Evolutionary conservation across 64 coral and sea anemone genomes (phyloP).

Genomic region (Stichodactyla helianthus): DNA sequence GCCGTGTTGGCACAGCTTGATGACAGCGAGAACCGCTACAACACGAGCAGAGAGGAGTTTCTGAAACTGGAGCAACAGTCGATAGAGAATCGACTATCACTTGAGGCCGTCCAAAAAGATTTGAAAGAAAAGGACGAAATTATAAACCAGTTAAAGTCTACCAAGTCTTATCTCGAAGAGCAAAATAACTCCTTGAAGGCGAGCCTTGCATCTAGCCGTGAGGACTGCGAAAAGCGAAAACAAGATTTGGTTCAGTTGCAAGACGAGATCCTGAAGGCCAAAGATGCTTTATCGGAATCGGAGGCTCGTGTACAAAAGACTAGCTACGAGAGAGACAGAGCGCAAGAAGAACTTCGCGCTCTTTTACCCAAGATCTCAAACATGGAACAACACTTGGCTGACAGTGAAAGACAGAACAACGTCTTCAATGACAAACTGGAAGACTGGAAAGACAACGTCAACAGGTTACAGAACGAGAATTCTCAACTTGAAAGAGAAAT

Average conservation of each 20-base stretch:
- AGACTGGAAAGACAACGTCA: slow-evolving; percentile 68
- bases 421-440: slow-evolving; percentile 74
- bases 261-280: slow-evolving; percentile 66
- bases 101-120: slow-evolving; percentile 58
- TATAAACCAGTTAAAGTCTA: slow-evolving; percentile 59
- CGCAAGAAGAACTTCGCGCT: slow-evolving; percentile 67
- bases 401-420: slow-evolving; percentile 63
- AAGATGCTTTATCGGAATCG: slow-evolving; percentile 54
- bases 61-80: slow-evolving; percentile 81
- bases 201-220: slow-evolving; percentile 55
- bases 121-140: slow-evolving; percentile 76
- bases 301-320: slow-evolving; percentile 87
- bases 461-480: slow-evolving; percentile 57
- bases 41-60: slow-evolving; percentile 58
- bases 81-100: slow-evolving; percentile 68
- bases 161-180: slow-evolving; percentile 76
- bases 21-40: slow-evolving; percentile 59
- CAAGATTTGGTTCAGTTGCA: slow-evolving; percentile 70
- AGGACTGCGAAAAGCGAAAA: slow-evolving; percentile 77
- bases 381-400: slow-evolving; percentile 81
- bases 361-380: slow-evolving; percentile 69
- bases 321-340: slow-evolving; percentile 76
- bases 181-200: slow-evolving; percentile 71
- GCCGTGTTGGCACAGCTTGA: slow-evolving; percentile 64
- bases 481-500: slow-evolving; percentile 63